Evolutionary conservation across 2,888 invertebrate genomes (phyloP).

Genomic region (Caradrina clavipalpis): DNA sequence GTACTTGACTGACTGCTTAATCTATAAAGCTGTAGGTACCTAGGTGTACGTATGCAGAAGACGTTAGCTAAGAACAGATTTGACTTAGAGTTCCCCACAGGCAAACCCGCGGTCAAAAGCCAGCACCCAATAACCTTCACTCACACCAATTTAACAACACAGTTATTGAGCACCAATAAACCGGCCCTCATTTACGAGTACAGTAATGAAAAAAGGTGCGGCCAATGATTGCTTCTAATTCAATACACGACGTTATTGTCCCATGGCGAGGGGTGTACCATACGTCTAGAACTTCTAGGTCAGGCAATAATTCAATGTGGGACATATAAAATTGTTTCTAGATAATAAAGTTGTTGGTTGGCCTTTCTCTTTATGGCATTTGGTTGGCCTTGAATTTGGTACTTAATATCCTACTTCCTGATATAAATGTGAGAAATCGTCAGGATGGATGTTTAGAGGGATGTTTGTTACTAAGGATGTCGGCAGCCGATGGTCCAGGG

Average conservation of each 20-base stretch:
- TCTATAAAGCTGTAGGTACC: too few species aligned
- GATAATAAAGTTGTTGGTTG: conserved; percentile 34
- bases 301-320: conserved; percentile 29
- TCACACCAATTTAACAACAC: neutral
- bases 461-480: too few species aligned
- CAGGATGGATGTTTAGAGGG: neutral
- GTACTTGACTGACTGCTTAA: too few species aligned
- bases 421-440: too few species aligned
- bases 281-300: conserved; percentile 31
- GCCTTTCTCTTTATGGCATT: conserved; percentile 5
- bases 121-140: conserved; percentile 15
- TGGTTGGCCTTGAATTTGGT: conserved; percentile 4
- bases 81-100: too few species aligned
- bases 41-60: too few species aligned
- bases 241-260: conserved; percentile 42
- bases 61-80: too few species aligned
- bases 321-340: conserved; percentile 20
- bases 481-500: too few species aligned
- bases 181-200: conserved; percentile 38
- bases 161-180: conserved; percentile 53
- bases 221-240: conserved; percentile 56
- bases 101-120: too few species aligned
- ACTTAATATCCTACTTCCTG: neutral
- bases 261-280: conserved; percentile 22
- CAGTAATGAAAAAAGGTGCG: conserved; percentile 58